Evolutionary conservation across 2,888 invertebrate genomes (phyloP).

Genomic region (Nomada fabriciana): DNA sequence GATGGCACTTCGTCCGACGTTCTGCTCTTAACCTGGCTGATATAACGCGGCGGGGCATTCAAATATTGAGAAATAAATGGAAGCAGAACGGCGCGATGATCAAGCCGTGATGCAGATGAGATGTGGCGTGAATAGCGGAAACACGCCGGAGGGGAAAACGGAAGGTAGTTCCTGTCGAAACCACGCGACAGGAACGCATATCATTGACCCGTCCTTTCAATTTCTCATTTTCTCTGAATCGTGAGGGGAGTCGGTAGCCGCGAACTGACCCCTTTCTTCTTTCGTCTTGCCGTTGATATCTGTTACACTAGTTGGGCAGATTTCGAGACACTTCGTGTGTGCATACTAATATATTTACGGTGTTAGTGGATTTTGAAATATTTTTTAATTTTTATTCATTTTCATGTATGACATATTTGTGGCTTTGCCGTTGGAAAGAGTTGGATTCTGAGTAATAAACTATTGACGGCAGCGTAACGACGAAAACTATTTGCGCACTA

Average conservation of each 20-base stretch:
- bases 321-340: neutral
- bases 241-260: constrained; percentile 60
- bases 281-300: neutral
- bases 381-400: too few relatives aligned
- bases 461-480: too few relatives aligned
- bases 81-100: constrained; percentile 47
- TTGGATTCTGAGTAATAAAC: too few relatives aligned
- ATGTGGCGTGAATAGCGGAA: constrained; percentile 23
- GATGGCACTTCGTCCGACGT: neutral
- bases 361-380: neutral
- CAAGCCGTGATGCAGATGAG: constrained; percentile 53
- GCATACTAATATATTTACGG: neutral
- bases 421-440: too few relatives aligned
- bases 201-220: constrained; percentile 75
- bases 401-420: too few relatives aligned
- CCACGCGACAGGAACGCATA: constrained; percentile 70
- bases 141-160: constrained; percentile 21
- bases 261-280: constrained; percentile 35
- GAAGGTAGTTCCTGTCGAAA: constrained; percentile 72
- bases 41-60: constrained; percentile 37
- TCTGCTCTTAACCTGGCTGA: constrained; percentile 7
- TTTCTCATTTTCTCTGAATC: constrained; percentile 71
- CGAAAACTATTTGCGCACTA: too few relatives aligned
- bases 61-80: constrained; percentile 67
- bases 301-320: neutral